Base-by-base conservation (phyloP, 2,797 vertebrate genomes). In the Malacoraja senta region DNA sequence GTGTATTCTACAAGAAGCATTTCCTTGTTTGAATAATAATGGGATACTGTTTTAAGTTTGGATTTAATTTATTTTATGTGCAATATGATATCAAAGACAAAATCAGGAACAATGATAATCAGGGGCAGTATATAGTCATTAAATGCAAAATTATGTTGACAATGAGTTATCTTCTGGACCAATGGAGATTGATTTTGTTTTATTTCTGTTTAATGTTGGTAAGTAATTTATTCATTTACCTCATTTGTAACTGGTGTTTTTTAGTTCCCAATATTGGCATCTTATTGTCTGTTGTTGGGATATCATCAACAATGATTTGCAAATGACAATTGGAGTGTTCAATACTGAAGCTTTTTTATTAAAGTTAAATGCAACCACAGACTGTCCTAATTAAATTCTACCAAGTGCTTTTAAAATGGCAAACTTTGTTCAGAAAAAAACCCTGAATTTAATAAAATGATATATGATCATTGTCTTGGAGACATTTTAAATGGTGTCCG, bases 311-410 rank as follows among this genome's bases (percentile, higher is more conserved):
- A 9, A 74, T 72, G 65, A 38, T 74, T 91, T 26, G 44, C 65
- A 53, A 15, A 24, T 12, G 38, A 35, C 68, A 91, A 74, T 38
- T 32, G 24, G 68, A 44, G 21, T 76, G 19, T 12, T 74, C 35
- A 53, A n/a, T 92, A 53, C 13, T 92, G 38, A 91, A 53, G 24
- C 3, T 29, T 35, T n/a, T 78, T n/a, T 84, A 74, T 76, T 76
- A 13, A 92, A 53, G 71, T 92, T 71, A 92, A 92, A 92, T 92
- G 72, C 90, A 92, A 92, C 90, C n/a, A 92, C 71, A 92, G 71
- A 92, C 44, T 92, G 71, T 92, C 90, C 71, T 29, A 92, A 74
- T 58, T 92, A 58, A 92, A 92, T 92, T 76, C 90, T 92, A 53
- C 68, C 44, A 76, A 92, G 35, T 92, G 71, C 90, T 92, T 92